phyloP scores from a whole-genome alignment of 64 coral and sea anemone genomes.

The Dendronephthya gigantea region DNA sequence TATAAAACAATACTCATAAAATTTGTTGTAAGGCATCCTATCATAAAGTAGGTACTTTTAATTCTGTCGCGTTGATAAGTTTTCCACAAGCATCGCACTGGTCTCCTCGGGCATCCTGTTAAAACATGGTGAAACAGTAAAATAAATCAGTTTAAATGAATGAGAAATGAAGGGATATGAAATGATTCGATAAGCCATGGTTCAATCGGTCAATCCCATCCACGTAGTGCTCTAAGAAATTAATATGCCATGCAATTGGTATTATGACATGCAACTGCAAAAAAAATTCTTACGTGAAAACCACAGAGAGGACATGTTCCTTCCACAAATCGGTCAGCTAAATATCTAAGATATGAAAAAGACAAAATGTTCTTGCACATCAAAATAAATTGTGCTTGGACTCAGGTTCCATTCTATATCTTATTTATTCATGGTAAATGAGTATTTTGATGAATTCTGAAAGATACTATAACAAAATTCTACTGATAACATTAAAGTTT shows the following conservation, averaged over 20 bases:
- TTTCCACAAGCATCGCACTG: conserved; percentile 96
- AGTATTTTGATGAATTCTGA: too few species aligned
- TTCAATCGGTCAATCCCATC: too few species aligned
- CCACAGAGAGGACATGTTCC: conserved; percentile 87
- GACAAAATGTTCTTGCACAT: background rate
- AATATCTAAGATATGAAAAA: conserved; percentile 47
- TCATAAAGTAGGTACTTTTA: conserved; percentile 49
- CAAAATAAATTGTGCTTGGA: too few species aligned
- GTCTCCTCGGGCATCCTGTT: conserved; percentile 84
- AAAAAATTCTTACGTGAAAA: conserved; percentile 76
- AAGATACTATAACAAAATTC: conserved; percentile 11
- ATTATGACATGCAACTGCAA: too few species aligned
- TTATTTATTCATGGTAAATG: too few species aligned
- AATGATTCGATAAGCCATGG: too few species aligned
- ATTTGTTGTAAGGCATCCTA: background rate
- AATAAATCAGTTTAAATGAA: background rate
- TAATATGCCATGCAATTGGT: too few species aligned
- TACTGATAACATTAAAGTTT: background rate
- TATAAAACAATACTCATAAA: too few species aligned
- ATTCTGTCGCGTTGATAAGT: conserved; percentile 80
- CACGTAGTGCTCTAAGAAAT: too few species aligned
- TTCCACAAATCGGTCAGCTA: conserved; percentile 96
- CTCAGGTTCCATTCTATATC: too few species aligned
- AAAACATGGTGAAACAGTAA: background rate
- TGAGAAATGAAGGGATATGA: too few species aligned